Percentiles rank a stretch among this genome's conserved stretches.
phyloP scores from a whole-genome alignment of 2,888 invertebrate species.

The Eurois occulta region DNA sequence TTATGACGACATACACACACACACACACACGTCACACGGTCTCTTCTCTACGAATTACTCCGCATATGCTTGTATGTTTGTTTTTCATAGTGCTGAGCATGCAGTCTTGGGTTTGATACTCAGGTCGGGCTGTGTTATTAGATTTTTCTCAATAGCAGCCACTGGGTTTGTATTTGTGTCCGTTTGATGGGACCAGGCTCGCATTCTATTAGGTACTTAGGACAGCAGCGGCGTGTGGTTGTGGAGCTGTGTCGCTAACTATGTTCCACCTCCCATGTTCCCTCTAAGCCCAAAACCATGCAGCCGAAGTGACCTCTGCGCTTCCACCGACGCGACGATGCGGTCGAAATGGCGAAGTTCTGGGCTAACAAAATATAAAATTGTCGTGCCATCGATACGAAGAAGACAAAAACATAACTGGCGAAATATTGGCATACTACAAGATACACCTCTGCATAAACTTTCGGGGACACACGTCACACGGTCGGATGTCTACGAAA shows the following conservation, averaged over 20 bases:
- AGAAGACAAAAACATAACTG: too few relatives aligned
- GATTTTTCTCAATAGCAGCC: background rate
- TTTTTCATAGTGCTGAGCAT: background rate
- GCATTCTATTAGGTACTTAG: background rate
- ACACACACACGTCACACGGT: constrained; percentile 67
- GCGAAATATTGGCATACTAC: background rate
- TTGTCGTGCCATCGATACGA: too few relatives aligned
- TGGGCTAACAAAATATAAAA: too few relatives aligned
- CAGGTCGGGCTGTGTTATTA: background rate
- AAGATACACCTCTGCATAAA: background rate
- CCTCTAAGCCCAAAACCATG: too few relatives aligned
- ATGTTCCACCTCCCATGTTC: too few relatives aligned
- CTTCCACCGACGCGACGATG: too few relatives aligned
- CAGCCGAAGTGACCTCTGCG: too few relatives aligned
- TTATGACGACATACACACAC: constrained; percentile 53
- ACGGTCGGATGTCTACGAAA: background rate
- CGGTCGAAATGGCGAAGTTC: too few relatives aligned
- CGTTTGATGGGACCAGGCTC: background rate
- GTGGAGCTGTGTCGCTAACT: too few relatives aligned
- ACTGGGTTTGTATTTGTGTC: background rate
- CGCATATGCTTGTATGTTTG: constrained; percentile 54
- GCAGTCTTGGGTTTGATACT: background rate
- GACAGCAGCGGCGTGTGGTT: too few relatives aligned
- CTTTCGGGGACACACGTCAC: background rate
- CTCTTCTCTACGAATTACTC: constrained; percentile 49